Conservation (phyloP, 2,113 vertebrate genomes). For the Isurus oxyrinchus region DNA sequence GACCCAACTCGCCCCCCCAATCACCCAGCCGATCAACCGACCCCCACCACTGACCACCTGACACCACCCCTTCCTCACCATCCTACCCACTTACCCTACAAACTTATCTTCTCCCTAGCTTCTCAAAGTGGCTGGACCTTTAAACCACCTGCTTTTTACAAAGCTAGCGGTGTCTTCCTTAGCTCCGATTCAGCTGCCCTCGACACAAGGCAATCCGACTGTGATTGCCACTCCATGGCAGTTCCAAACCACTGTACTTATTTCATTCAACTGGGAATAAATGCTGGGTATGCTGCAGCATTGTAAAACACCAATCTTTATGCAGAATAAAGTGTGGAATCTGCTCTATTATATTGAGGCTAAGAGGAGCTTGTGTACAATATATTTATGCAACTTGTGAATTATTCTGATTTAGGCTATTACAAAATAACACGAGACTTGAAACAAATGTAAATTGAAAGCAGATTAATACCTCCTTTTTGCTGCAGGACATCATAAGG, state of each 20-base stretch:
- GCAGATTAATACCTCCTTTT: not conserved
- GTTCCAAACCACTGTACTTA: not conserved
- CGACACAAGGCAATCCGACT: no score
- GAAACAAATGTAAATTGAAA: not conserved
- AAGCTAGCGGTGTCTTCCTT: no score
- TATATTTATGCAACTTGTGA: not conserved
- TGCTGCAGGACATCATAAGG: not conserved
- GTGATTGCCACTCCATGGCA: no score
- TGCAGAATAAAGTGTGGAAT: not conserved
- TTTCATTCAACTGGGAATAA: not conserved
- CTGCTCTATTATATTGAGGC: not conserved
- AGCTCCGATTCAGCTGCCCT: no score
- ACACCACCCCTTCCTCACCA: no score
- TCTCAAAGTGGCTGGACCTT: no score
- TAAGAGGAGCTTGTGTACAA: not conserved
- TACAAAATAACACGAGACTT: not conserved
- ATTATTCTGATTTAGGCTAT: not conserved
- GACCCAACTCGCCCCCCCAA: no score
- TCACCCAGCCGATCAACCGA: no score
- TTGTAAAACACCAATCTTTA: not conserved
- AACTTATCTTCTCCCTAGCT: no score
- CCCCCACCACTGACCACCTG: no score
- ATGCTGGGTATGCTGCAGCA: not conserved
- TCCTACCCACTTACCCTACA: no score
- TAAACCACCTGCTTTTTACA: no score